Evolutionary conservation across 2,797 vertebrate species (phyloP).

Genomic region (Pangasius krempfi): DNA sequence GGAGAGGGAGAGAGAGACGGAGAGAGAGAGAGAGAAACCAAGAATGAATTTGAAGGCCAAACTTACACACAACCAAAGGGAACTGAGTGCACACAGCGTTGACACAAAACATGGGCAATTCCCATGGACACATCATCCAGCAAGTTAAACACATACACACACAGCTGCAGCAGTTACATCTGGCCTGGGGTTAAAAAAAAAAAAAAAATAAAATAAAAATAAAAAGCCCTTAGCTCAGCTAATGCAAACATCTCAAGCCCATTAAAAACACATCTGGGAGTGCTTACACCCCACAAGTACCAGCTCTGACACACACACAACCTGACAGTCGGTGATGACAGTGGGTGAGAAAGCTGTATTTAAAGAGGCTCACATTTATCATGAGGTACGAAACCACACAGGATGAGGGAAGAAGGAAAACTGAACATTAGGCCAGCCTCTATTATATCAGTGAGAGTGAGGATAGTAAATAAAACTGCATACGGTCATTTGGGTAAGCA

Average conservation of each 20-base stretch:
- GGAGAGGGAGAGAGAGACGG: constrained; percentile 34
- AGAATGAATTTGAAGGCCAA: constrained; percentile 11
- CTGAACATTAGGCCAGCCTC: neutral
- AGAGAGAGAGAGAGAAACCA: constrained; percentile 15
- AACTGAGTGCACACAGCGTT: constrained; percentile 1
- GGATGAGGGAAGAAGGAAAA: constrained; percentile 9
- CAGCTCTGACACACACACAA: constrained; percentile 24
- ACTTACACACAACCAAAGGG: neutral
- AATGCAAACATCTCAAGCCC: constrained; percentile 74
- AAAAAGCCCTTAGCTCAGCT: constrained; percentile 64
- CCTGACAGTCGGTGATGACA: constrained; percentile 25
- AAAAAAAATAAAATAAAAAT: constrained; percentile 16
- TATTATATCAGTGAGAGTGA: neutral
- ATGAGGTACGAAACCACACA: constrained; percentile 25
- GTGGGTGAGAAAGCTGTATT: constrained; percentile 24
- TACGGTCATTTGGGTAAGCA: neutral
- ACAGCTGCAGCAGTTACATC: constrained; percentile 62
- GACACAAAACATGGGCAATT: constrained; percentile 28
- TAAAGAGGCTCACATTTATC: constrained; percentile 12
- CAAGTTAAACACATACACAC: constrained; percentile 13
- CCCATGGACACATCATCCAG: constrained; percentile 30
- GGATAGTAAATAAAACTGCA: neutral
- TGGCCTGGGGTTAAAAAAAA: constrained; percentile 68
- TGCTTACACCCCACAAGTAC: constrained; percentile 46
- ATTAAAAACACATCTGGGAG: constrained; percentile 70